Percentiles rank a stretch among this genome's conserved stretches.
phyloP scores from a whole-genome alignment of 2,888 invertebrate genomes.

The Amaurobius ferox region DNA sequence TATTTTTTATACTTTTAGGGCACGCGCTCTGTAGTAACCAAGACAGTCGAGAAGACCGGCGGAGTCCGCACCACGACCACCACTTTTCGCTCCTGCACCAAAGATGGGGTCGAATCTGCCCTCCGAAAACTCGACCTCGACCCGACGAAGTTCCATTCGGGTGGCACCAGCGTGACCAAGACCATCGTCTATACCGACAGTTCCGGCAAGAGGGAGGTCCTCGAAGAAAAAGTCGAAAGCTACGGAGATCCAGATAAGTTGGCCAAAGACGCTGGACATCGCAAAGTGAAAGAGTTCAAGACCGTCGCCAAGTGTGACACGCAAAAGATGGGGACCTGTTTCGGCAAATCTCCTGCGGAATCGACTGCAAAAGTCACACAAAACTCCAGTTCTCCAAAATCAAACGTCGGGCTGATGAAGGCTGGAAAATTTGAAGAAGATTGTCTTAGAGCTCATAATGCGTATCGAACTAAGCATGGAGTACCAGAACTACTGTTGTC shows the following conservation, averaged over 20 bases:
- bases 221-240: slow-evolving; percentile 56
- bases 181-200: slow-evolving; percentile 58
- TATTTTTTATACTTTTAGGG: slow-evolving; percentile 18
- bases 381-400: not conserved
- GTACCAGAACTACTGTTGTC: slow-evolving; percentile 72
- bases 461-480: slow-evolving; percentile 73
- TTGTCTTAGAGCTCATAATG: slow-evolving; percentile 73
- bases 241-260: slow-evolving; percentile 22
- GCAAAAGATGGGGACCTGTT: not conserved
- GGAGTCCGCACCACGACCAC: slow-evolving; percentile 51
- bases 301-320: not conserved
- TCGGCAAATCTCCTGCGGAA: not conserved
- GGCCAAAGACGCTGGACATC: not conserved
- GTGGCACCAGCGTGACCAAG: slow-evolving; percentile 50
- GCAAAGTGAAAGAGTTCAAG: not conserved
- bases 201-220: slow-evolving; percentile 31
- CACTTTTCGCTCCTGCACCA: slow-evolving; percentile 33
- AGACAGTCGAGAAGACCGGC: slow-evolving; percentile 49
- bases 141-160: slow-evolving; percentile 38
- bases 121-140: slow-evolving; percentile 52
- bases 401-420: not conserved
- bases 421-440: slow-evolving; percentile 71
- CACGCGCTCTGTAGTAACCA: slow-evolving; percentile 33
- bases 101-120: slow-evolving; percentile 48
- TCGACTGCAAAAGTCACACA: not conserved